phyloP scores from a whole-genome alignment of 1,140 invertebrate genomes.

The Colletes gigas region DNA sequence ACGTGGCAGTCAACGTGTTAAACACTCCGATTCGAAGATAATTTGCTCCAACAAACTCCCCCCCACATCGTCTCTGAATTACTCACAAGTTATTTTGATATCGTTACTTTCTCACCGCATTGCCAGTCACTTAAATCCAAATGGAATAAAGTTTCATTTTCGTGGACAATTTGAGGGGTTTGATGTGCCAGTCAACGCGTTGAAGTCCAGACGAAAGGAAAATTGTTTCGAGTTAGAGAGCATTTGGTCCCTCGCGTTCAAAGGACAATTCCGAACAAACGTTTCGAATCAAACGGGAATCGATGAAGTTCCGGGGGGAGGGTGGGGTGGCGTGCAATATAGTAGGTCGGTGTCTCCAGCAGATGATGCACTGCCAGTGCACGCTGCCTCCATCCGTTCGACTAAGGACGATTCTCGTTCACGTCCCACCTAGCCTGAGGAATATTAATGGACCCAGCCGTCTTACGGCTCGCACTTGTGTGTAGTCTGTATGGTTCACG shows the following conservation, averaged over 20 bases:
- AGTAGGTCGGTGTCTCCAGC: conserved; percentile 62
- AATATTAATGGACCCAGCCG: conserved; percentile 70
- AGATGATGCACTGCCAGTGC: conserved; percentile 68
- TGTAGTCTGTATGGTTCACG: conserved; percentile 23
- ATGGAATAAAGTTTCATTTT: too few species aligned
- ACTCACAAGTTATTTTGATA: too few species aligned
- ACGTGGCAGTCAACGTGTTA: too few species aligned
- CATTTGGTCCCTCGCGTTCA: not conserved
- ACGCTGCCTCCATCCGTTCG: conserved; percentile 37
- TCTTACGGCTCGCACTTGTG: conserved; percentile 41
- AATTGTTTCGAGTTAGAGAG: too few species aligned
- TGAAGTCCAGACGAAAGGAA: too few species aligned
- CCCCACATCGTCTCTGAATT: too few species aligned
- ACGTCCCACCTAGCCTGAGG: conserved; percentile 63
- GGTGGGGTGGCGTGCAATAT: conserved; percentile 40
- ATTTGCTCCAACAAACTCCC: too few species aligned
- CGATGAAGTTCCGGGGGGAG: conserved; percentile 6
- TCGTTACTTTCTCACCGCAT: too few species aligned
- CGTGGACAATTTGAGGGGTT: too few species aligned
- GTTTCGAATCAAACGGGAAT: conserved; percentile 20
- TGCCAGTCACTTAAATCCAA: too few species aligned
- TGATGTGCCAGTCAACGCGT: too few species aligned
- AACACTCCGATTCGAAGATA: too few species aligned
- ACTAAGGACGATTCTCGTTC: conserved; percentile 61
- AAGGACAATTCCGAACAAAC: not conserved